Base-by-base conservation (phyloP, 2,797 vertebrate genomes). In the Acanthurus lineatus region DNA sequence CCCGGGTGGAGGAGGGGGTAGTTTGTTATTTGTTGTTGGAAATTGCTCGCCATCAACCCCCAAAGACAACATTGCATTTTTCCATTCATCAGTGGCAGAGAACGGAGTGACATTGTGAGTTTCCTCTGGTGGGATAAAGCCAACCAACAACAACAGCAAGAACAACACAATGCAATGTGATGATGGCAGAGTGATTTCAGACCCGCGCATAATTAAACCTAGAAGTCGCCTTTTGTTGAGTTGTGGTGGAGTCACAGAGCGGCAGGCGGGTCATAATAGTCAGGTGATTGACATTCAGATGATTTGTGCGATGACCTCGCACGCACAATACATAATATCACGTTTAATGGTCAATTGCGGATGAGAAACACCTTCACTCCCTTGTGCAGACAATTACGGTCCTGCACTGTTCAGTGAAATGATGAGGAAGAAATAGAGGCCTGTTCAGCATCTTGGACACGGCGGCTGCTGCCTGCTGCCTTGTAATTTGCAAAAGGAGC, bases 1-100 rank as follows among this genome's bases (percentile, higher is more conserved):
- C 76, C 59, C 71, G 51, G 58, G 76, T 79, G 84, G 88, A 87
- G 88, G 89, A 88, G 84, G 91, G 84, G 88, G 81, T 75, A 78
- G 88, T 92, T 87, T 94, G 89, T 91, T 83, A 93, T 94, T 94
- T 94, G 89, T 93, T 91, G 86, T 90, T 93, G 89, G 87, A 93
- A 92, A 94, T 93, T 93, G 88, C 90, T 93, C 77, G 42, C 81
- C 9, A 79, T 90, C 90, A 91, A 92, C 82, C 91, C 87, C 89
- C 83, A 89, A 91, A 94, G 89, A 93, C 93, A 92, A 90, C 90
- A 93, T 80, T 93, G 81, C 73, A 84, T 92, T 93, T 89, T 88
- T 69, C 79, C 82, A 83, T 91, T 94, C 91, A 93, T 95, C 89
- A 92, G 81, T 77, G 81, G 86, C 90, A 85, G 83, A 87, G 88